Evolutionary conservation across 2,797 vertebrate genomes (phyloP).

Genomic region (Erpetoichthys calabaricus): DNA sequence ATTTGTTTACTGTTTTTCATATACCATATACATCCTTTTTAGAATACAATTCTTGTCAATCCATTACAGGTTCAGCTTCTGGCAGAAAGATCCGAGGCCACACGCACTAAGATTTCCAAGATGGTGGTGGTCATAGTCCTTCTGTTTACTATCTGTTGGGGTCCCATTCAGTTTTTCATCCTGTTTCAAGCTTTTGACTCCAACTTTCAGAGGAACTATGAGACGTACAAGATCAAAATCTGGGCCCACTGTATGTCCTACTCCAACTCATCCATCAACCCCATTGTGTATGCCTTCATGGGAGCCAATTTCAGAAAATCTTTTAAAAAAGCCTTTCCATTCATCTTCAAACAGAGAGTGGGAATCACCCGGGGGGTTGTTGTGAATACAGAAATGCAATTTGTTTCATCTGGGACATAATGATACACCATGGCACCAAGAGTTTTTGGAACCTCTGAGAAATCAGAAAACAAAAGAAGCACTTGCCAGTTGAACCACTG

Average conservation of each 20-base stretch:
- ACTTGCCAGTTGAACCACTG: too few species aligned
- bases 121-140: constrained; percentile 55
- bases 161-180: constrained; percentile 51
- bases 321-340: constrained; percentile 49
- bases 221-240: constrained; percentile 51
- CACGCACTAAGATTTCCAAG: constrained; percentile 36
- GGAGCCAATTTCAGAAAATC: constrained; percentile 57
- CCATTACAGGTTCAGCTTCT: constrained; percentile 35
- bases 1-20: too few species aligned
- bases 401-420: constrained; percentile 26
- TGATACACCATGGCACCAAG: too few species aligned
- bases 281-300: constrained; percentile 51
- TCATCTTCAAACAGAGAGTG: constrained; percentile 28
- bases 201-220: constrained; percentile 28
- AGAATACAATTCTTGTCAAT: too few species aligned
- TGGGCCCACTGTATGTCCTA: constrained; percentile 64
- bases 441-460: too few species aligned
- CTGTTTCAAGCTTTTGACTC: constrained; percentile 46
- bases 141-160: constrained; percentile 47
- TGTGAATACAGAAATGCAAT: constrained; percentile 29
- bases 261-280: constrained; percentile 53
- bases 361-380: constrained; percentile 11
- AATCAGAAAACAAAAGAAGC: too few species aligned
- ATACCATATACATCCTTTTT: too few species aligned
- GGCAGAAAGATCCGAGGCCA: constrained; percentile 33